phyloP scores from a whole-genome alignment of 1,140 invertebrate genomes.

The Ostrea denselamellosa region DNA sequence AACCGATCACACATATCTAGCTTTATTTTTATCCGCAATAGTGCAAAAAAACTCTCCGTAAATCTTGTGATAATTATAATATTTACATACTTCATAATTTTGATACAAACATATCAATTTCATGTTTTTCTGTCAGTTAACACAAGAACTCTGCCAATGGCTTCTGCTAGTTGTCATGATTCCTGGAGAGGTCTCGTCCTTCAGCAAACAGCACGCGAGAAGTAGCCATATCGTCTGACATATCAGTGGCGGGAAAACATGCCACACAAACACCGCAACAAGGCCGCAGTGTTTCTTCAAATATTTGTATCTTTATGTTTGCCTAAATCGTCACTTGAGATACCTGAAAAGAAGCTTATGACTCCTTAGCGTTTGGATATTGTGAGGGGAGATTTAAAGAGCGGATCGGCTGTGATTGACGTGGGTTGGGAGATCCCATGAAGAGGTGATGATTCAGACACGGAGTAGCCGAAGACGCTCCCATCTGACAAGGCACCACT shows the following conservation, averaged over 20 bases:
- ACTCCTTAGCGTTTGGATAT: not conserved
- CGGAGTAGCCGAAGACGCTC: not conserved
- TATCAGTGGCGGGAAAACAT: conserved; percentile 12
- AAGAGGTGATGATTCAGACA: conserved; percentile 15
- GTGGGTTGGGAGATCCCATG: not conserved
- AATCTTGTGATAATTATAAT: not conserved
- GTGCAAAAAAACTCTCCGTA: not conserved
- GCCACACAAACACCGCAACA: conserved; percentile 33
- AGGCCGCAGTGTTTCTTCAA: not conserved
- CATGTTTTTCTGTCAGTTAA: not conserved
- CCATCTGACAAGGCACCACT: not conserved
- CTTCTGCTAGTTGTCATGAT: not conserved
- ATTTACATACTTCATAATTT: conserved; percentile 22
- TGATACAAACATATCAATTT: conserved; percentile 11
- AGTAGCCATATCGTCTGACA: not conserved
- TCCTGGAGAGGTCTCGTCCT: not conserved
- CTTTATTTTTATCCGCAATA: not conserved
- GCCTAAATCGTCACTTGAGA: not conserved
- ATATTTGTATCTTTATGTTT: conserved; percentile 22
- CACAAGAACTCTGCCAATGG: not conserved
- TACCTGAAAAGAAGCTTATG: conserved; percentile 20
- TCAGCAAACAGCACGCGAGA: conserved; percentile 25
- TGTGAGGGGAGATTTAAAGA: not conserved
- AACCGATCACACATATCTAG: not conserved
- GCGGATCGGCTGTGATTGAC: not conserved